These are phyloP conservation scores for Prinia subflava DNA, from an alignment of 2,113 vertebrate species.

Conservation along the genomic window DNA sequence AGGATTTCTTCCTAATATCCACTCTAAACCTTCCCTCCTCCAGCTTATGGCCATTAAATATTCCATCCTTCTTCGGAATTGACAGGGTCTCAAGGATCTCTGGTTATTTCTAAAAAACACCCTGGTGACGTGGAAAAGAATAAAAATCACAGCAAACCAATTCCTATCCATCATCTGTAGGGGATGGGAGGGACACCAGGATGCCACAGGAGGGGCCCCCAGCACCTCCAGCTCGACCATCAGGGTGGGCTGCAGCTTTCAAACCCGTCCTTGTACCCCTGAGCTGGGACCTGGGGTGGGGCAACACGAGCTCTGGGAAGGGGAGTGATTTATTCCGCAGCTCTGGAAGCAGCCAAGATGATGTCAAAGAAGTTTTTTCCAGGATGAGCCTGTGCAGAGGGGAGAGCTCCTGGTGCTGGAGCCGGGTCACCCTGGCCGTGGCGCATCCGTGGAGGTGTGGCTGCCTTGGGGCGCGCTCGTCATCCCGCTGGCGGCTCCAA, in stretches of 20 bases:
- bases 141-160: neutral
- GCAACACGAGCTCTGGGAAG: rapidly evolving
- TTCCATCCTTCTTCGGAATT: neutral
- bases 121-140: neutral
- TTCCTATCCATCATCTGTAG: rapidly evolving
- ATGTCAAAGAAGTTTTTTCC: neutral
- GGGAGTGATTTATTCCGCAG: neutral
- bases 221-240: neutral
- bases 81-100: neutral
- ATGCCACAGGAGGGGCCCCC: neutral
- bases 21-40: neutral
- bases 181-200: neutral
- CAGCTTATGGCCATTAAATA: neutral
- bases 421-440: rapidly evolving
- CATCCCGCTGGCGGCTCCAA: neutral
- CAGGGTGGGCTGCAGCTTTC: neutral
- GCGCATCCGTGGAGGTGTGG: rapidly evolving
- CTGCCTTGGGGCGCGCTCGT: neutral
- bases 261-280: neutral
- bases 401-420: neutral
- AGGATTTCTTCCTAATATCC: neutral
- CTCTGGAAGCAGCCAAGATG: neutral
- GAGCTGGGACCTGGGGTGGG: rapidly evolving
- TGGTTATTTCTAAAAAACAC: neutral
- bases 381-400: neutral